Evolutionary conservation across 1,140 invertebrate species (phyloP).

Genomic region (Saccostrea glomerata): DNA sequence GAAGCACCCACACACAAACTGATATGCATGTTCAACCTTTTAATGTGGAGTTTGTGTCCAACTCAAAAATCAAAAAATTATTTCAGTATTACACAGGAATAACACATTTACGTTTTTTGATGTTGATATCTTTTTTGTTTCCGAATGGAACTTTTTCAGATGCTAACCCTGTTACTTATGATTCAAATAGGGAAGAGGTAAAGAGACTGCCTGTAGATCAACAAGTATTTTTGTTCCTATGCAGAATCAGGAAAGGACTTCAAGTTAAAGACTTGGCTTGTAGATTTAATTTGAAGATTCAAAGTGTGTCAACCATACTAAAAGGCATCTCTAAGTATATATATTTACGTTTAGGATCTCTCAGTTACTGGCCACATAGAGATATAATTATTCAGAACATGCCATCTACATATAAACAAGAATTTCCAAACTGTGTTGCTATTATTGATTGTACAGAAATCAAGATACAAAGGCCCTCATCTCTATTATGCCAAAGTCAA

Average conservation of each 20-base stretch:
- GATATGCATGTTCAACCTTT: background rate
- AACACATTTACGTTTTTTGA: background rate
- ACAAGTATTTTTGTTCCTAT: constrained; percentile 17
- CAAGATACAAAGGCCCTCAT: constrained; percentile 40
- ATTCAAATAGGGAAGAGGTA: background rate
- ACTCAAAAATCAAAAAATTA: background rate
- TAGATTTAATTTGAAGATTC: constrained; percentile 37
- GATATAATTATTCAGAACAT: background rate
- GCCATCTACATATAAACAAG: background rate
- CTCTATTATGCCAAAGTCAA: constrained; percentile 20
- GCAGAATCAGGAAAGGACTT: constrained; percentile 32
- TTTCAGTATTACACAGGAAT: constrained; percentile 28
- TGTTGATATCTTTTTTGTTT: constrained; percentile 2
- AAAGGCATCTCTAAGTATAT: constrained; percentile 17
- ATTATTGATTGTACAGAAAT: constrained; percentile 41
- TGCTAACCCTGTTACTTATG: background rate
- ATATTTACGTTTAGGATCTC: constrained; percentile 33
- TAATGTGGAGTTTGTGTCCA: background rate
- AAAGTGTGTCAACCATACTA: constrained; percentile 41
- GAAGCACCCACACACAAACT: background rate
- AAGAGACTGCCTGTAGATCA: constrained; percentile 6
- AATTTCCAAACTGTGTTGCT: constrained; percentile 27
- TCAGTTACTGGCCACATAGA: constrained; percentile 43
- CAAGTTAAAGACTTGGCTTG: constrained; percentile 39
- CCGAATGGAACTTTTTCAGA: constrained; percentile 6